Conservation (phyloP, 2,797 vertebrate genomes). For the Hydrolagus colliei region DNA sequence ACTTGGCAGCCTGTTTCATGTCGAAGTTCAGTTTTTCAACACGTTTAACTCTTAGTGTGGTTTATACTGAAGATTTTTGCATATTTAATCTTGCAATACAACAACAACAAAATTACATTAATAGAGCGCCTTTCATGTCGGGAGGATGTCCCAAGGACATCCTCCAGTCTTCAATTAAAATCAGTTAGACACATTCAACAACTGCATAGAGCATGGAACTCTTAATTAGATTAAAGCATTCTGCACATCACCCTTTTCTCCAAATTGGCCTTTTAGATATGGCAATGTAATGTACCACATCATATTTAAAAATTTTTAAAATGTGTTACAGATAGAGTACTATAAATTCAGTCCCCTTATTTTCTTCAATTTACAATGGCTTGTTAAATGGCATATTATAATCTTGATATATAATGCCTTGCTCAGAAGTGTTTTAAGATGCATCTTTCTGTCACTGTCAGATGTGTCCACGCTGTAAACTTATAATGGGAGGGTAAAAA, state of each 20-base stretch:
- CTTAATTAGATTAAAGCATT: neutral
- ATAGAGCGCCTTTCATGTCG: too few relatives aligned
- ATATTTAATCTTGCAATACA: conserved; percentile 3
- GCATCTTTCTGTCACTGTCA: neutral
- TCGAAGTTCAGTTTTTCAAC: neutral
- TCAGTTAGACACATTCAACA: neutral
- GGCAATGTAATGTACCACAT: neutral
- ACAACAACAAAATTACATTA: too few relatives aligned
- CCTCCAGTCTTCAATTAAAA: neutral
- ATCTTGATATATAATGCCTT: neutral
- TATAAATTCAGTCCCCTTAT: neutral
- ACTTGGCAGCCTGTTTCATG: neutral
- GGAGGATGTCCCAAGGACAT: too few relatives aligned
- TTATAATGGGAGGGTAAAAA: neutral
- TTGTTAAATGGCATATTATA: neutral
- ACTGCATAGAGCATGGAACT: neutral
- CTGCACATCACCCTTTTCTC: neutral
- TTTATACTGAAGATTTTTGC: neutral
- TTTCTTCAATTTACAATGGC: neutral
- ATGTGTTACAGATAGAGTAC: neutral
- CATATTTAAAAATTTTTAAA: neutral
- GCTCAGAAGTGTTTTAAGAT: neutral
- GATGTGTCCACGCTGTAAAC: neutral
- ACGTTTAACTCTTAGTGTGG: neutral
- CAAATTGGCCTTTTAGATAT: neutral